These are phyloP conservation scores for Drosophila obscura DNA, from an alignment of 1,140 invertebrate species.

Conservation along the genomic window DNA sequence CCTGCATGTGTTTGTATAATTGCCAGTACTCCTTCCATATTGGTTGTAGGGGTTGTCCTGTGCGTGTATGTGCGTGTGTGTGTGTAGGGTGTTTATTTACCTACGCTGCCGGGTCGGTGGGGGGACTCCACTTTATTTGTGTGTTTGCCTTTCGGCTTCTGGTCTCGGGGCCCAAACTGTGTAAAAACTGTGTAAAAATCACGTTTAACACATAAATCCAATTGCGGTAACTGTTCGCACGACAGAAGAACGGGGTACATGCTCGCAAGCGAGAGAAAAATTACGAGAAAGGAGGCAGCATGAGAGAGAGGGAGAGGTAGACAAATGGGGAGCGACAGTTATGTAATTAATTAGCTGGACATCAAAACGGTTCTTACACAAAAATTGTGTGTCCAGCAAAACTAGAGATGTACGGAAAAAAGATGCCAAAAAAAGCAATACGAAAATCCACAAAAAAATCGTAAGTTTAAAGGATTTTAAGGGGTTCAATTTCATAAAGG, in stretches of 20 bases:
- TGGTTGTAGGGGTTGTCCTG: background rate
- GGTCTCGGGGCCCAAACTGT: slow-evolving; percentile 4
- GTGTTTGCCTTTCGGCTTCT: slow-evolving; percentile 18
- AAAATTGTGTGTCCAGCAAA: too few species aligned
- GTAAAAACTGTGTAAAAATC: slow-evolving; percentile 52
- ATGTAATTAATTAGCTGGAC: too few species aligned
- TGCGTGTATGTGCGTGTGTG: background rate
- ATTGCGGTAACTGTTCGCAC: slow-evolving; percentile 18
- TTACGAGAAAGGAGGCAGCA: too few species aligned
- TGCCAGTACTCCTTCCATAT: slow-evolving; percentile 1
- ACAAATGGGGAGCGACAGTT: too few species aligned
- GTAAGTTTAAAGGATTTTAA: too few species aligned
- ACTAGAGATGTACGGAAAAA: too few species aligned
- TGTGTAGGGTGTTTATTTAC: slow-evolving; percentile 22
- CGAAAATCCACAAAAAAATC: too few species aligned
- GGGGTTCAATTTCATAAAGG: too few species aligned
- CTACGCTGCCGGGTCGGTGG: slow-evolving; percentile 4
- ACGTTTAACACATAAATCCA: slow-evolving; percentile 53
- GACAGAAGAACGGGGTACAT: slow-evolving; percentile 9
- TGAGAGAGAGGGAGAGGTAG: too few species aligned
- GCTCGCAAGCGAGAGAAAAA: background rate
- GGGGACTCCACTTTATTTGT: slow-evolving; percentile 27
- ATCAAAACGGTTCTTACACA: too few species aligned
- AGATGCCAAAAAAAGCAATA: too few species aligned
- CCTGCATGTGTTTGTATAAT: slow-evolving; percentile 19